Conservation (phyloP, 2,888 invertebrate genomes). For the Priocnemis perturbator region DNA sequence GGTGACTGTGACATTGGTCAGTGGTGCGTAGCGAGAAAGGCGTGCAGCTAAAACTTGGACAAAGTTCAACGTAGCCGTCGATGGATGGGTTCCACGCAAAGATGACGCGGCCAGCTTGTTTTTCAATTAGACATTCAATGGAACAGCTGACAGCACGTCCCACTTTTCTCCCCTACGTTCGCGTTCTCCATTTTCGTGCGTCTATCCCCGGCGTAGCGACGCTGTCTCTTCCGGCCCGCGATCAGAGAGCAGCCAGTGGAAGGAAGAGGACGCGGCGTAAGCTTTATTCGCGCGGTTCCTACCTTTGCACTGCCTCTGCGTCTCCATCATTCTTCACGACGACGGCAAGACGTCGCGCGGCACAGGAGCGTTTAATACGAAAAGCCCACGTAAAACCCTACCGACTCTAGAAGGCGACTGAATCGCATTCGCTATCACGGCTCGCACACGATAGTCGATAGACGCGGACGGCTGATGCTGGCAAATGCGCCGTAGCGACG, state of each 20-base stretch:
- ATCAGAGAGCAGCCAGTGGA: too few relatives aligned
- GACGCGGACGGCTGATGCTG: slow-evolving; percentile 53
- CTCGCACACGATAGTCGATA: slow-evolving; percentile 60
- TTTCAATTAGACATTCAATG: too few relatives aligned
- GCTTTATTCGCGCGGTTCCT: slow-evolving; percentile 23
- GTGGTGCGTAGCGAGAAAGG: too few relatives aligned
- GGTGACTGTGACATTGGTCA: too few relatives aligned
- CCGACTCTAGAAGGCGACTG: slow-evolving; percentile 28
- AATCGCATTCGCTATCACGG: slow-evolving; percentile 54
- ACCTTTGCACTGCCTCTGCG: slow-evolving; percentile 64
- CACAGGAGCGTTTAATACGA: slow-evolving; percentile 35
- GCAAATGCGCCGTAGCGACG: slow-evolving; percentile 65
- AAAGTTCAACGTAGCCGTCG: too few relatives aligned
- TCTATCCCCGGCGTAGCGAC: neutral
- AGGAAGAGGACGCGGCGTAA: neutral
- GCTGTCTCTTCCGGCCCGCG: neutral
- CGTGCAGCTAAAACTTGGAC: too few relatives aligned
- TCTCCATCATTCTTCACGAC: slow-evolving; percentile 54
- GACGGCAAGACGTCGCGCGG: slow-evolving; percentile 2
- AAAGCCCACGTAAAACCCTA: slow-evolving; percentile 38
- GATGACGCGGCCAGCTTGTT: too few relatives aligned
- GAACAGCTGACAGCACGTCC: too few relatives aligned
- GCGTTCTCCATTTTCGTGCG: slow-evolving; percentile 12
- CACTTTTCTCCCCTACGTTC: too few relatives aligned
- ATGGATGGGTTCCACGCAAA: too few relatives aligned